Evolutionary conservation across 1,140 invertebrate species (phyloP).

Genomic region (Micrasema minimum): DNA sequence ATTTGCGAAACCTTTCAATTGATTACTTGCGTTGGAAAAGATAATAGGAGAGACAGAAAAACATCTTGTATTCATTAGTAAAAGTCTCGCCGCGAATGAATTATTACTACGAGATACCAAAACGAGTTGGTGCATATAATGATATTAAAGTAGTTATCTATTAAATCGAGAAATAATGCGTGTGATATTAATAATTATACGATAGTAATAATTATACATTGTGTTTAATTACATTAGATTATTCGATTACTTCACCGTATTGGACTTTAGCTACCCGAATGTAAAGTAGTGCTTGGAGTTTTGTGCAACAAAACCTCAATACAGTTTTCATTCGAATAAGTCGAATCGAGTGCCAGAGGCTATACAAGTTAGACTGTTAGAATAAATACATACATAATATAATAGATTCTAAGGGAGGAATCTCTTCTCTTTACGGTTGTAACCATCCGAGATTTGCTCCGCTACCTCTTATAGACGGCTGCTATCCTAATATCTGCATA

Average conservation of each 20-base stretch:
- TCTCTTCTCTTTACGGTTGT: conserved; percentile 18
- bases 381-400: background rate
- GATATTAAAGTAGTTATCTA: no score
- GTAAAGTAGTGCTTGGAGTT: conserved; percentile 2
- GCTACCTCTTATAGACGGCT: background rate
- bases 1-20: no score
- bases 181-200: no score
- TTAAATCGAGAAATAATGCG: no score
- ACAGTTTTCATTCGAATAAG: conserved; percentile 23
- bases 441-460: conserved; percentile 3
- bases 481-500: background rate
- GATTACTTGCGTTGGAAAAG: no score
- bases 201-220: no score
- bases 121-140: no score
- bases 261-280: background rate
- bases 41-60: no score
- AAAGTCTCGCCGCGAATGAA: background rate
- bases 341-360: conserved; percentile 4
- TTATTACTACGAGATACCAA: no score
- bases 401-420: conserved; percentile 13
- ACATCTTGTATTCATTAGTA: no score
- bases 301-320: conserved; percentile 36
- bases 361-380: conserved; percentile 17
- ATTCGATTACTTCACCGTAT: no score
- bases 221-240: no score